Conservation (phyloP, 2,888 invertebrate species). For the Harpalus rufipes region DNA sequence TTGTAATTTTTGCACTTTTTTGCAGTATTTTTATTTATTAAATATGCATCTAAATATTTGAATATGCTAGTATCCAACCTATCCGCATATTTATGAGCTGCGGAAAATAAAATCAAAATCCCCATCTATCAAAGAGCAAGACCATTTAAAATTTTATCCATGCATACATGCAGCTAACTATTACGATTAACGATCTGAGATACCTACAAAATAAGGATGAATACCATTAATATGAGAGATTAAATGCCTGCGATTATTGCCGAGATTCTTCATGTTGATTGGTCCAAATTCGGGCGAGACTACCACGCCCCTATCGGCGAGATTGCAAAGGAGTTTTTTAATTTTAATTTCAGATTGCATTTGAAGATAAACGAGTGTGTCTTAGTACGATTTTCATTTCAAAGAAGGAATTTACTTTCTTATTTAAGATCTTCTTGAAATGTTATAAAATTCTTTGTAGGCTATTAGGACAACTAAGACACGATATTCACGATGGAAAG, state of each 20-base stretch:
- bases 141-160: slow-evolving; percentile 46
- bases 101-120: slow-evolving; percentile 24
- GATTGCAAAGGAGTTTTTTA: neutral
- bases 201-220: slow-evolving; percentile 39
- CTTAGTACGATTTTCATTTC: neutral
- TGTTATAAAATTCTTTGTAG: slow-evolving; percentile 42
- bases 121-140: slow-evolving; percentile 7
- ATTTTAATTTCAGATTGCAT: slow-evolving; percentile 3
- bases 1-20: too few relatives aligned
- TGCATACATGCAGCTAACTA: slow-evolving; percentile 22
- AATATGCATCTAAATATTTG: neutral
- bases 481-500: slow-evolving; percentile 18
- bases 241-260: slow-evolving; percentile 35
- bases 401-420: slow-evolving; percentile 3
- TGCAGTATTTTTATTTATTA: too few relatives aligned
- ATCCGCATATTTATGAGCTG: slow-evolving; percentile 24
- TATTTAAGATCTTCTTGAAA: slow-evolving; percentile 20
- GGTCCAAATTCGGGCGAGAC: slow-evolving; percentile 23
- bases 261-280: slow-evolving; percentile 11
- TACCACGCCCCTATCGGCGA: slow-evolving; percentile 14
- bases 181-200: slow-evolving; percentile 45
- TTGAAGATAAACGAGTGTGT: neutral
- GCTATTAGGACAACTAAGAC: slow-evolving; percentile 8
- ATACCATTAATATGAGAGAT: slow-evolving; percentile 48
- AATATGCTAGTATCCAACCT: neutral